These are phyloP conservation scores for Brachypalpus laphriformis DNA, from an alignment of 2,888 invertebrate genomes.

Conservation along the genomic window DNA sequence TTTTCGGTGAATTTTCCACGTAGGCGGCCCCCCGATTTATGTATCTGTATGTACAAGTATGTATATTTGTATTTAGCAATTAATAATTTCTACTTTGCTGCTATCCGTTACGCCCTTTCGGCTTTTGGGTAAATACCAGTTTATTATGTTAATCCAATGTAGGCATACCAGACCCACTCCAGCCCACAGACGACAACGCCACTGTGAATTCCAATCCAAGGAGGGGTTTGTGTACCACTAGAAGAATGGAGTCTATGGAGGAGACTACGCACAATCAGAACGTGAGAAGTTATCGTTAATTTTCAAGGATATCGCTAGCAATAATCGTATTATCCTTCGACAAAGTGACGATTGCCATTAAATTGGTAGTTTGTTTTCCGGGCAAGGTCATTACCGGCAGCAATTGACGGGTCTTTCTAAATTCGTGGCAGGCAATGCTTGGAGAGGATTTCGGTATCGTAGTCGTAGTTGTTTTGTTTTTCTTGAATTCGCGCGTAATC, in stretches of 20 bases:
- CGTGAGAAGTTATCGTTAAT: constrained; percentile 64
- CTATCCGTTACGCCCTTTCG: constrained; percentile 14
- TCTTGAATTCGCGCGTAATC: constrained; percentile 22
- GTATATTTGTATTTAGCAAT: constrained; percentile 33
- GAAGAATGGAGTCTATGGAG: not conserved
- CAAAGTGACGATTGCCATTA: constrained; percentile 73
- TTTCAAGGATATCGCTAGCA: constrained; percentile 69
- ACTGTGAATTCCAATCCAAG: constrained; percentile 7
- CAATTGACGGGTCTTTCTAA: constrained; percentile 43
- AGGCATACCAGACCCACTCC: not conserved
- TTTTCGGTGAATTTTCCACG: constrained; percentile 4
- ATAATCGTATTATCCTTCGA: constrained; percentile 71
- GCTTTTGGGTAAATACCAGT: constrained; percentile 43
- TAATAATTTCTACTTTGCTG: constrained; percentile 56
- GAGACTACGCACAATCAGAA: constrained; percentile 25
- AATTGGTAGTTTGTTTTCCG: constrained; percentile 63
- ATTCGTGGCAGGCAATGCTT: constrained; percentile 1
- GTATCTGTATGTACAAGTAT: not conserved
- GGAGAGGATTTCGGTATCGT: not conserved
- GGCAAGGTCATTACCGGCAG: constrained; percentile 50
- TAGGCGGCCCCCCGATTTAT: not conserved
- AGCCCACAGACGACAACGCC: too few species aligned
- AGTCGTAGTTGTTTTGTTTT: not conserved
- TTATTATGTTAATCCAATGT: constrained; percentile 50
- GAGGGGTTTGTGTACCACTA: not conserved